Percentiles rank a stretch among this genome's conserved stretches.
Evolutionary conservation across 1,140 invertebrate species (phyloP).

Genomic region (Drosophila orosa): DNA sequence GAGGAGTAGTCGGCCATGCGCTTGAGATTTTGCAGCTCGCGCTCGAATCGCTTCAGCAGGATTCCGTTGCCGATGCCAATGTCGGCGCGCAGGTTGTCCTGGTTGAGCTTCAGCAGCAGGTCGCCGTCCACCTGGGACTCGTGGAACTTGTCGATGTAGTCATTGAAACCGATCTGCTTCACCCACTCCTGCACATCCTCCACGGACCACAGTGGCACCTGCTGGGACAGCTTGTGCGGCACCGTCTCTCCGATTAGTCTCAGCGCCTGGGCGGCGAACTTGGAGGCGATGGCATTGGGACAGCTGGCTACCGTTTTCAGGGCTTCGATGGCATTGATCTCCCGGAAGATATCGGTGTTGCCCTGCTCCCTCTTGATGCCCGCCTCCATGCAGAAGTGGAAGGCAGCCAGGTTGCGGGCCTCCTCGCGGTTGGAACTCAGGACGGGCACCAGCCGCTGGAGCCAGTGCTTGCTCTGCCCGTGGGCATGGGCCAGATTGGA

Average conservation of each 20-base stretch:
- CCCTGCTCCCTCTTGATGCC: conserved; percentile 98
- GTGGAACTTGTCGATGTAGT: conserved; percentile 93
- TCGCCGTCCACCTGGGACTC: conserved; percentile 99
- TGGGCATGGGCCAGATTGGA: conserved; percentile 96
- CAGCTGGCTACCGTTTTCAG: conserved; percentile 98
- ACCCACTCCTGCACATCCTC: conserved; percentile 99
- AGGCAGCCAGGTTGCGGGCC: conserved; percentile 97
- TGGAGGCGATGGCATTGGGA: conserved; percentile 98
- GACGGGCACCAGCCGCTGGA: conserved; percentile 96
- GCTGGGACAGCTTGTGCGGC: conserved; percentile 98
- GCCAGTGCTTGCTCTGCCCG: conserved; percentile 98
- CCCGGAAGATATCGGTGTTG: conserved; percentile 96
- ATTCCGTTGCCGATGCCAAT: conserved; percentile 97
- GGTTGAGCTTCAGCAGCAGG: conserved; percentile 95
- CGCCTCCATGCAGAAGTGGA: conserved; percentile 99
- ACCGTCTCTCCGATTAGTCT: conserved; percentile 98
- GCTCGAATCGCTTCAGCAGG: conserved; percentile 94
- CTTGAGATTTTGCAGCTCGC: conserved; percentile 97
- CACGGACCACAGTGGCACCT: conserved; percentile 98
- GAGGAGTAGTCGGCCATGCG: conserved; percentile 99
- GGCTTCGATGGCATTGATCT: conserved; percentile 97
- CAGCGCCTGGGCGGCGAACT: conserved; percentile 98
- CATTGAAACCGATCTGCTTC: conserved; percentile 97
- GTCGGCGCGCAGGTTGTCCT: conserved; percentile 96
- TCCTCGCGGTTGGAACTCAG: conserved; percentile 97